Evolutionary conservation across 2,888 invertebrate species (phyloP), one percentile per base, ranked within the genome.

Genomic region (Cancer borealis): DNA sequence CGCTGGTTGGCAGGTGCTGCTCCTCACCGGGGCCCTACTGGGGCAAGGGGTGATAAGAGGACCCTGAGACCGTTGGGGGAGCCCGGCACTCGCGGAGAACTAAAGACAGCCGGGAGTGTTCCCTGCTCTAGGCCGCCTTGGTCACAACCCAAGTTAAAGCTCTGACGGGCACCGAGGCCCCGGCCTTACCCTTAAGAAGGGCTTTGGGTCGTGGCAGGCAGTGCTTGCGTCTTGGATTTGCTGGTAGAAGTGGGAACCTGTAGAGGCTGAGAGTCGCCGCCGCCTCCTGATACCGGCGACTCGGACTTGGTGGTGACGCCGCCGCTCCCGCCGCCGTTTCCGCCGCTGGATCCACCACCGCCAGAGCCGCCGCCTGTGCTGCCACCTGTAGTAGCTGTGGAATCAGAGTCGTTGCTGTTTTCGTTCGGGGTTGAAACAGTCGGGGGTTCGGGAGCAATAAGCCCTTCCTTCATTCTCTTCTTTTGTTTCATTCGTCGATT

Each of bases 401-500:
- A 95, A 54, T 95, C 95, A 0, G 95, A 95, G 88, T 95, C 95
- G 88, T 95, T 95, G 87, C 95, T 95, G 89, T 95, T 95, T 49
- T 95, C 95, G 79, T 94, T 95, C 12, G 96, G 96, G 79, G 96
- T 96, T 46, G 96, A 96, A 39, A 95, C 95, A 21, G 96, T 92
- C 73, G 97, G 96, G 30, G 97, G 97, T 96, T 98, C 98, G 87
- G 97, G 97, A 26, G 97, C 97, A 96, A 98, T 98, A 10, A 98
- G 97, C 0, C 99, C 99, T 96, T 99, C 99, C 97, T 99, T 99
- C 97, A 99, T 98, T 96, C 99, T 97, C 96, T 99, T 99, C 97
- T 99, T 99, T 96, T 99, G 99, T 97, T 99, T 99, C 99, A 99
- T 99, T 96, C 99, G 97, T 96, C 99, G 97, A 96, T 99, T 99